These are phyloP conservation scores for Microcebus jonahi DNA, from an alignment of 2,113 vertebrate genomes.

Conservation along the genomic window DNA sequence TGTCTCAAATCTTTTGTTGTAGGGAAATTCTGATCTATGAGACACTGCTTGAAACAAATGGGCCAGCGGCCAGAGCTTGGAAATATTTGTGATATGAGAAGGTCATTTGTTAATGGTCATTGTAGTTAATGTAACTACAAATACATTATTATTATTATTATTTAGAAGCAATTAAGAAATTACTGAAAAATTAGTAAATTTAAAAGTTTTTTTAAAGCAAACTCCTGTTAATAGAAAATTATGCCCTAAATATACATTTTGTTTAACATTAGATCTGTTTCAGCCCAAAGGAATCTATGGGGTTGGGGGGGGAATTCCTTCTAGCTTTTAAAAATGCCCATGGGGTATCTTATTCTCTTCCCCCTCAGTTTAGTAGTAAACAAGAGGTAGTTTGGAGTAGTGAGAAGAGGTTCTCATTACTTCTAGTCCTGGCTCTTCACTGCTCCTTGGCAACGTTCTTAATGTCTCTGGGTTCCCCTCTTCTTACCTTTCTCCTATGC, in stretches of 20 bases:
- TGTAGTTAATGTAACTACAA: constrained; percentile 1
- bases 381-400: background rate
- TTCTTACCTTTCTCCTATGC: background rate
- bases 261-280: constrained; percentile 4
- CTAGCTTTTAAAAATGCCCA: constrained; percentile 10
- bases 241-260: background rate
- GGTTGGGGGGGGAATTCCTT: background rate
- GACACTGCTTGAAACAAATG: constrained; percentile 28
- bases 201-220: background rate
- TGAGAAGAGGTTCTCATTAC: background rate
- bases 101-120: background rate
- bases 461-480: background rate
- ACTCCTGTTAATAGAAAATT: constrained; percentile 6
- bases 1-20: background rate
- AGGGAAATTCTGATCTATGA: constrained; percentile 22
- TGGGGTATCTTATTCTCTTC: background rate
- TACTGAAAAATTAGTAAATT: constrained; percentile 10
- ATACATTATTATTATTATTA: constrained; percentile 4
- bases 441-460: background rate
- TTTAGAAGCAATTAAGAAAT: constrained; percentile 24
- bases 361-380: background rate
- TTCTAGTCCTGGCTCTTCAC: background rate
- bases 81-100: constrained; percentile 13
- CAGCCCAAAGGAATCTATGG: background rate
- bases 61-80: background rate